Percentiles rank a stretch among this genome's conserved stretches.
phyloP scores from a whole-genome alignment of 2,888 invertebrate genomes.

The Rotaria sp. region DNA sequence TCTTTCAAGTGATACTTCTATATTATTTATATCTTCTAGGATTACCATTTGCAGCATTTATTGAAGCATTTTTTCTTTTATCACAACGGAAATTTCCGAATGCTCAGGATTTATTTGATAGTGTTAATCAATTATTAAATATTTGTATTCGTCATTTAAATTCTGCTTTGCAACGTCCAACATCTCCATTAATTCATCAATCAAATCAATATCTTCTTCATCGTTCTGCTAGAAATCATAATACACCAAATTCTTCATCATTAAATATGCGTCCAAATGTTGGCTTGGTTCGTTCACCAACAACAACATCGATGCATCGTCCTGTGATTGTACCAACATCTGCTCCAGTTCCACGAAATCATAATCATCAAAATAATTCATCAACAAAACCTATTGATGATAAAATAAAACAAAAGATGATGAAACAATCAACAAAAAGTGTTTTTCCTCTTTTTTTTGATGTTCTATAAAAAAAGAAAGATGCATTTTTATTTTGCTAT shows the following conservation, averaged over 20 bases:
- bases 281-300: background rate
- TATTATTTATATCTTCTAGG: no score
- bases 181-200: background rate
- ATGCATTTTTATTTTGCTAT: no score
- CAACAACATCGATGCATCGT: background rate
- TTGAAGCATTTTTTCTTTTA: conserved; percentile 17
- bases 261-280: background rate
- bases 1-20: no score
- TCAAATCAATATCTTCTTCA: background rate
- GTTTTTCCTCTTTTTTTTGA: background rate
- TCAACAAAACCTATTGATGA: background rate
- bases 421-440: background rate
- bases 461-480: background rate
- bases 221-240: background rate
- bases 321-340: background rate
- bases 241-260: background rate
- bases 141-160: background rate
- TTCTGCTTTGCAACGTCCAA: background rate
- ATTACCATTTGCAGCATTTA: conserved; percentile 18
- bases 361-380: background rate
- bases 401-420: background rate
- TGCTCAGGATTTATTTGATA: background rate
- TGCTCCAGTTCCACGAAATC: background rate
- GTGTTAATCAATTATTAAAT: background rate
- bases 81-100: background rate